A percentile compares a stretch with the other conserved stretches of the same genome.
These are phyloP conservation scores for Otolemur crassicaudatus DNA, from an alignment of 2,797 vertebrate genomes.

Conservation along the genomic window DNA sequence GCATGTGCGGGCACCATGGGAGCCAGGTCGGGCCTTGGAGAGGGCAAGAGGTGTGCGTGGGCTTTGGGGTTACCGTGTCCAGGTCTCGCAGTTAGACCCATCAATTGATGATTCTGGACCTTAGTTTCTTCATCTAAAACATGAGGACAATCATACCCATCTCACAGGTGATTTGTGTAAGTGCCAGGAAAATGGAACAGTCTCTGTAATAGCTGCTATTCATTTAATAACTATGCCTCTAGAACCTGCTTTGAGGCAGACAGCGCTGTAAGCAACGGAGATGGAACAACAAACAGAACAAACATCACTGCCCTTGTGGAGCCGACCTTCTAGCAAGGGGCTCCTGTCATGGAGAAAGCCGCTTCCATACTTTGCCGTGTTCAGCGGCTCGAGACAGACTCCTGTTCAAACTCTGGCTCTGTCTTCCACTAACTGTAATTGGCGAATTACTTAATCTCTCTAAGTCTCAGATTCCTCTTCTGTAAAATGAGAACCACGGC, in stretches of 20 bases:
- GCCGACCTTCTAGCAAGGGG: background rate
- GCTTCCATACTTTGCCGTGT: background rate
- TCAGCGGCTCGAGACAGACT: background rate
- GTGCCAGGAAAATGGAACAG: background rate
- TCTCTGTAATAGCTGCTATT: background rate
- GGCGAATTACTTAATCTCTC: background rate
- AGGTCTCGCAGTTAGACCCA: background rate
- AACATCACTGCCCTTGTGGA: background rate
- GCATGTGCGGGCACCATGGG: background rate
- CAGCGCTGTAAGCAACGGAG: background rate
- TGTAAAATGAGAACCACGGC: background rate
- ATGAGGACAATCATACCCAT: background rate
- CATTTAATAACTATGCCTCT: background rate
- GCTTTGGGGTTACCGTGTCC: background rate
- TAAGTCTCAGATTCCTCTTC: background rate
- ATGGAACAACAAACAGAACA: background rate
- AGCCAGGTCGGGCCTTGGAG: background rate
- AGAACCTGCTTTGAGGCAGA: background rate
- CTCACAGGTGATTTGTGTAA: background rate
- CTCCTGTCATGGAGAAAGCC: background rate
- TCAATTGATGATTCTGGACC: background rate
- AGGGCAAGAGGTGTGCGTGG: background rate
- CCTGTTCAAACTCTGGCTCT: background rate
- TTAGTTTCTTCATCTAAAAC: background rate
- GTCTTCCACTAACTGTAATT: background rate